Percentiles rank a stretch among this genome's conserved stretches.
phyloP scores from a whole-genome alignment of 2,888 invertebrate genomes.

The Drosophila picticornis region DNA sequence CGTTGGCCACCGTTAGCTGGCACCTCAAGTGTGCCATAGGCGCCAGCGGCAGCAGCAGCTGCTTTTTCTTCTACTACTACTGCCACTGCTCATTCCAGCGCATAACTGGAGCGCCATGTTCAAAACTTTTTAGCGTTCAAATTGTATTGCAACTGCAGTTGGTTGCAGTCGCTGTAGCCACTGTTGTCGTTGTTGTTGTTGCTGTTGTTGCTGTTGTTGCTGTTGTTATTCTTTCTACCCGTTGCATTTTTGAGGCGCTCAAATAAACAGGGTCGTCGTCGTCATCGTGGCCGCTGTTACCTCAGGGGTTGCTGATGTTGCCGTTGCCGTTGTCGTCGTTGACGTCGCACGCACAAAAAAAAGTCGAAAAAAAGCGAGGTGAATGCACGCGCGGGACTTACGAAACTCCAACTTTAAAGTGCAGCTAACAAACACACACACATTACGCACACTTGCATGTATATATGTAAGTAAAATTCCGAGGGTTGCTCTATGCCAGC shows the following conservation, averaged over 20 bases:
- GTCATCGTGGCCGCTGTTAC: constrained; percentile 59
- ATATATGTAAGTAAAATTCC: constrained; percentile 38
- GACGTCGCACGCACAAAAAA: constrained; percentile 75
- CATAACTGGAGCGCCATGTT: constrained; percentile 78
- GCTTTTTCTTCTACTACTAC: not conserved
- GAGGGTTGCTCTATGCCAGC: constrained; percentile 56
- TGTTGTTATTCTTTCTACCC: constrained; percentile 52
- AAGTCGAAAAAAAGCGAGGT: constrained; percentile 82
- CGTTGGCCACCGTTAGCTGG: constrained; percentile 26
- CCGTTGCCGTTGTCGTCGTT: constrained; percentile 53
- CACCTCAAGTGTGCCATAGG: constrained; percentile 62
- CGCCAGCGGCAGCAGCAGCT: constrained; percentile 26
- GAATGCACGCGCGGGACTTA: constrained; percentile 83
- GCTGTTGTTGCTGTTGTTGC: constrained; percentile 30
- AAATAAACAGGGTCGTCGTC: constrained; percentile 78
- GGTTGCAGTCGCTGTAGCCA: constrained; percentile 29
- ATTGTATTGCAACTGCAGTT: constrained; percentile 72
- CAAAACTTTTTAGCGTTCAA: constrained; percentile 79
- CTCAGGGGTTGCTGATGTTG: constrained; percentile 62
- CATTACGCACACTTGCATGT: constrained; percentile 47
- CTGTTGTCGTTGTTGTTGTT: constrained; percentile 36
- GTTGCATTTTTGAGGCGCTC: constrained; percentile 74
- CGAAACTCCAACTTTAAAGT: constrained; percentile 81
- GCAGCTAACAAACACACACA: constrained; percentile 59
- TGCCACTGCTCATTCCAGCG: constrained; percentile 68